Evolutionary conservation across 2,797 vertebrate genomes (phyloP), one percentile per base, ranked within the genome.

Genomic region (Mustela erminea): DNA sequence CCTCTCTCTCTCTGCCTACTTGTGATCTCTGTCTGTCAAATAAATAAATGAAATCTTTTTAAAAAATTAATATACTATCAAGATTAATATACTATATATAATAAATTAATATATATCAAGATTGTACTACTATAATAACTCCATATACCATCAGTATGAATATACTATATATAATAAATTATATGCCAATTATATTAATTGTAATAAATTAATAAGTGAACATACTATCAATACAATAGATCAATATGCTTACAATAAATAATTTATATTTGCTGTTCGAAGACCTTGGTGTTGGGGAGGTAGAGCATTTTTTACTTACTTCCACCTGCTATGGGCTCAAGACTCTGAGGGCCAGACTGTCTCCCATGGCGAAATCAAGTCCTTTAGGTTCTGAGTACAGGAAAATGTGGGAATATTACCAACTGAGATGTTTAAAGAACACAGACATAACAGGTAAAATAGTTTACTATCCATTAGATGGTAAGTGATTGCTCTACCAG

Each of bases 341-440:
- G 1, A 6, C 21, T 86, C 20, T n/a, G 41, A 35, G 0, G 2
- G 29, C 60, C 17, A 3, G 41, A n/a, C n/a, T 32, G 1, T 32
- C 32, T 82, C 14, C 21, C 52, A 60, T 0, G 0, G 49, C 3
- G 5, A 87, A n/a, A 56, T 21, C 17, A 7, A 43, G 17, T 32
- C 12, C 0, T 27, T 27, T 5, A 38, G 7, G 25, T 29, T 18
- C 8, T 3, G 2, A 2, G 1, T 77, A 6, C 27, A 15, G 18
- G 32, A 29, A 1, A 11, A 11, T 68, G 62, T n/a, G 46, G 17
- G 8, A 6, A 68, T 2, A 14, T 32, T n/a, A 23, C 27, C 23
- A 15, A 23, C 29, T 20, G 21, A 10, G 7, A 11, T 62, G 17
- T 23, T 29, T 21, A 35, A 35, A 49, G 46, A 29, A 32, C 18